These are phyloP conservation scores for Ochropleura plecta DNA, from an alignment of 2,888 invertebrate genomes.

Conservation along the genomic window DNA sequence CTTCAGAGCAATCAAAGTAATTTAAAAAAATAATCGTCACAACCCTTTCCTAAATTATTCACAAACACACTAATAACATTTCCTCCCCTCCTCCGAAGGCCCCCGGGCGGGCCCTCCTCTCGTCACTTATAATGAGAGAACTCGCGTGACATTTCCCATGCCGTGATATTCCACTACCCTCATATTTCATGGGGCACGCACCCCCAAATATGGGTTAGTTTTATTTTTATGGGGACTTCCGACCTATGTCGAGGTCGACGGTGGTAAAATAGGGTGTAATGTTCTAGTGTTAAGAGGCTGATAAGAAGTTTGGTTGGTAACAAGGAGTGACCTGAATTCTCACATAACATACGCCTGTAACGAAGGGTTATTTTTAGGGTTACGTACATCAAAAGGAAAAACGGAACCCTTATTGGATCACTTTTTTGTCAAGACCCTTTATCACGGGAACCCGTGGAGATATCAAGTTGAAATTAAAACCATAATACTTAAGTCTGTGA, in stretches of 20 bases:
- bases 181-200: slow-evolving; percentile 60
- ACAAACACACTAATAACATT: slow-evolving; percentile 31
- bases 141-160: slow-evolving; percentile 57
- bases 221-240: slow-evolving; percentile 55
- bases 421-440: no score
- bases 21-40: not conserved
- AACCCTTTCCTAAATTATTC: slow-evolving; percentile 32
- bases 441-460: no score
- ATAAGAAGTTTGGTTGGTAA: not conserved
- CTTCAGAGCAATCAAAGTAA: not conserved
- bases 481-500: no score
- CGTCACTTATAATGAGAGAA: slow-evolving; percentile 39
- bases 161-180: slow-evolving; percentile 42
- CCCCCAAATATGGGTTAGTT: slow-evolving; percentile 62
- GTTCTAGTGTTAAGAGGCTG: not conserved
- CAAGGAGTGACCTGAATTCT: not conserved
- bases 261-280: slow-evolving; percentile 33
- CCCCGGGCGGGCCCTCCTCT: not conserved
- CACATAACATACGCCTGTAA: not conserved
- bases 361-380: no score
- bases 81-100: no score
- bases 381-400: no score
- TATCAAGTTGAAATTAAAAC: no score
- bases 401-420: no score
- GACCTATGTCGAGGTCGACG: slow-evolving; percentile 55